Base-by-base conservation (phyloP, 2,113 vertebrate species). In the Collichthys lucidus region DNA sequence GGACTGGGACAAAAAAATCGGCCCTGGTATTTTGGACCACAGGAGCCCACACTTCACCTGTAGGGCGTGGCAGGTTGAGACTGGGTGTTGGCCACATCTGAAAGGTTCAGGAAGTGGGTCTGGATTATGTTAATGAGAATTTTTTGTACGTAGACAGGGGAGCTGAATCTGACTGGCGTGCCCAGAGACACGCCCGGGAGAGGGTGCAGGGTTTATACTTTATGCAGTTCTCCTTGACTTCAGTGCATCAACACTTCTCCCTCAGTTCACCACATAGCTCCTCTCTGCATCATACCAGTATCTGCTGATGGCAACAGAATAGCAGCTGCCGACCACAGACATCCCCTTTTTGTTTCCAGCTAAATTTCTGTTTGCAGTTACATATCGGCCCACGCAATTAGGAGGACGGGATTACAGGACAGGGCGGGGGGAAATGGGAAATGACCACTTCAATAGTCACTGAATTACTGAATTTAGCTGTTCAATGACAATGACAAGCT, bases 291-390 rank as follows among this genome's bases (percentile, higher is more conserved):
- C 65, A 77, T 4, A 67, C 49, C 22, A 31, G 15, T 62, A 66
- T 85, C 40, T 84, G 83, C 50, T 84, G 80, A 91, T 75, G 67
- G 60, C 66, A 81, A 71, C 57, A 79, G 46, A 74, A 50, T 7
- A 22, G n/a, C 42, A 72, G 20, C 60, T 44, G 63, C 46, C n/a
- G 24, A 72, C 83, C 55, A 31, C 78, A 80, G 15, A 86, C 82
- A 87, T 91, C 82, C 72, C 61, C 76, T 87, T 80, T 86, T 73
- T 53, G 62, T 63, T 83, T 87, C 75, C 69, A 72, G 2, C 42
- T 57, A 69, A 85, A 78, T 57, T 42, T 72, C 50, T 44, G 26
- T 12, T 67, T 16, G n/a, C 49, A 62, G 9, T 16, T 46, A 46
- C 12, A 40, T 20, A n/a, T 65, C 14, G 26, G 31, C 66, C 22